A percentile compares a stretch with the other conserved stretches of the same genome.
Conservation (phyloP, 2,797 vertebrate genomes). For the Babyrousa celebensis region DNA sequence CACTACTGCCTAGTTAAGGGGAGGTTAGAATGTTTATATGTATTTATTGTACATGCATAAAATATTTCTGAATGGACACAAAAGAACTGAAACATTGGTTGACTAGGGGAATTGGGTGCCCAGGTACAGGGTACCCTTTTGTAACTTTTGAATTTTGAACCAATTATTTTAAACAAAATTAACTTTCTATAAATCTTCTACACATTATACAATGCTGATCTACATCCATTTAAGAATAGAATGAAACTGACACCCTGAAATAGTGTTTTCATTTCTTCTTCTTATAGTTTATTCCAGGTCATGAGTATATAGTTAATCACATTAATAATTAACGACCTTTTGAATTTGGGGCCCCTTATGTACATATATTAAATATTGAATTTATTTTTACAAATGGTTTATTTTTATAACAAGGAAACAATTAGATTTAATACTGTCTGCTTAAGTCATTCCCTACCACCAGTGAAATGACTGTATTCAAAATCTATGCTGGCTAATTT, state of each 20-base stretch:
- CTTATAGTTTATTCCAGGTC: conserved; percentile 60
- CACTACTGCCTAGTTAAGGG: not conserved
- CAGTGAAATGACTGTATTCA: not conserved
- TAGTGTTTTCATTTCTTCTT: conserved; percentile 68
- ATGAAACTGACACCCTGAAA: conserved; percentile 20
- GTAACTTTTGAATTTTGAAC: conserved; percentile 46
- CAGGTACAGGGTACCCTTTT: not conserved
- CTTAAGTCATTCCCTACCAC: not conserved
- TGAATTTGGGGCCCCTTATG: not conserved
- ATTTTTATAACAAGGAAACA: conserved; percentile 43
- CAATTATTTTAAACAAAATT: not conserved
- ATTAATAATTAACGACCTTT: conserved; percentile 67
- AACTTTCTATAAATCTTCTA: not conserved
- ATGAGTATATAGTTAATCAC: conserved; percentile 26
- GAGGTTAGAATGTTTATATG: not conserved
- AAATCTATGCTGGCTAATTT: not conserved
- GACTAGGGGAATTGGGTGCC: not conserved
- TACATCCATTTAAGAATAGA: conserved; percentile 59
- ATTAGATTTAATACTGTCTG: not conserved
- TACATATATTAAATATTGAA: not conserved
- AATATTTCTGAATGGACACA: conserved; percentile 15
- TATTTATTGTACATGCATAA: not conserved
- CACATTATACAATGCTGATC: not conserved
- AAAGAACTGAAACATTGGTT: not conserved
- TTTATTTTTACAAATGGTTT: conserved; percentile 70